Percentiles rank a stretch among this genome's conserved stretches.
phyloP scores from a whole-genome alignment of 2,888 invertebrate genomes.

The Parascotia fuliginaria region DNA sequence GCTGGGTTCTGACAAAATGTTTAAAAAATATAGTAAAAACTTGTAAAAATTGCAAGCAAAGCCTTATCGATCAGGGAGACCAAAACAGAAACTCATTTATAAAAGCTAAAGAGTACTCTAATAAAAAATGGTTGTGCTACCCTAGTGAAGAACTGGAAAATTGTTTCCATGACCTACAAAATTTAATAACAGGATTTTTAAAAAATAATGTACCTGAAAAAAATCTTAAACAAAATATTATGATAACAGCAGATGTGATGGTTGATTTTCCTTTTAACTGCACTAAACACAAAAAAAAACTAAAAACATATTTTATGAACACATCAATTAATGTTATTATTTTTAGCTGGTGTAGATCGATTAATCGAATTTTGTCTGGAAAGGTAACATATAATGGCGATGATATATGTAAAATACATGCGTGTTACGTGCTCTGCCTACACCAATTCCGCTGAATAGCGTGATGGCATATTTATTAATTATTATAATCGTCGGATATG shows the following conservation, averaged over 20 bases:
- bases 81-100: neutral
- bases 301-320: neutral
- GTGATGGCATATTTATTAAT: too few relatives aligned
- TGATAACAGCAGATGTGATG: too few relatives aligned
- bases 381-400: neutral
- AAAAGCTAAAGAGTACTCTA: too few relatives aligned
- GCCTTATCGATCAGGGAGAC: neutral
- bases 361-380: neutral
- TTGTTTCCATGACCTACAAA: too few relatives aligned
- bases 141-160: too few relatives aligned
- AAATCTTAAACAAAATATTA: too few relatives aligned
- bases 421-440: too few relatives aligned
- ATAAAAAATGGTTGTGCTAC: too few relatives aligned
- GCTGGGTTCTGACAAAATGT: slow-evolving; percentile 13
- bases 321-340: neutral
- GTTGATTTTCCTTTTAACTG: neutral
- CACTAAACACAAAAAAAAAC: neutral
- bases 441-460: too few relatives aligned
- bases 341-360: neutral
- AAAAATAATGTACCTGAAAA: too few relatives aligned
- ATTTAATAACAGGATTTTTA: too few relatives aligned
- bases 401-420: neutral
- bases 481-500: too few relatives aligned
- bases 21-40: slow-evolving; percentile 7
- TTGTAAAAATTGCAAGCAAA: neutral